A percentile compares a stretch with the other conserved stretches of the same genome.
Evolutionary conservation across 2,888 invertebrate genomes (phyloP).

Genomic region (Rhabditoides inermis): DNA sequence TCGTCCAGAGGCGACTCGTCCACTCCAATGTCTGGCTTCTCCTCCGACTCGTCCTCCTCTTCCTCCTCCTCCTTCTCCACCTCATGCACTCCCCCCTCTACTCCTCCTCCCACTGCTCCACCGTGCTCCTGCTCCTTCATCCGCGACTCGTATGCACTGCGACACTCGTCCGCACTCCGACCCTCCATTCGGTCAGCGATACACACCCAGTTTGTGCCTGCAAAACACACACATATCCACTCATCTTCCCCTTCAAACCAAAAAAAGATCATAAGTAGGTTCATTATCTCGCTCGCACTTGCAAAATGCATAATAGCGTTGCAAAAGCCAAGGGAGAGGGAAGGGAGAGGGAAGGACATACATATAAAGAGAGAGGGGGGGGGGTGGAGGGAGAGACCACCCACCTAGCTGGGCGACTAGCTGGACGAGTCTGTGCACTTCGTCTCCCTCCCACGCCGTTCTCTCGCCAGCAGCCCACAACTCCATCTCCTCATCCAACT

Average conservation of each 20-base stretch:
- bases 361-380: no score
- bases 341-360: no score
- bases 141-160: slow-evolving; percentile 4
- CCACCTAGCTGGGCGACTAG: slow-evolving; percentile 6
- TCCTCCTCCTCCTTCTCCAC: background rate
- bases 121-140: background rate
- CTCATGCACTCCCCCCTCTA: no score
- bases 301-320: no score
- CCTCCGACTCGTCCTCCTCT: slow-evolving; percentile 5
- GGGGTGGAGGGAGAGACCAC: no score
- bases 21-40: slow-evolving; percentile 2
- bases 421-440: slow-evolving; percentile 3
- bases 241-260: no score
- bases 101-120: background rate
- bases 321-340: no score
- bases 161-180: slow-evolving; percentile 11
- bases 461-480: slow-evolving; percentile 3
- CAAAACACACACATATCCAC: no score
- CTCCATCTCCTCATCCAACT: slow-evolving; percentile 6
- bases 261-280: no score
- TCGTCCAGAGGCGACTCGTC: no score
- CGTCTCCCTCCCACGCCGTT: background rate
- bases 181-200: slow-evolving; percentile 9
- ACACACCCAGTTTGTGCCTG: slow-evolving; percentile 7
- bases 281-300: no score